Evolutionary conservation across 30 jellyfish, hydroid and myxozoan species (phyloP), one percentile per base, ranked within the genome.

Genomic region (Turritopsis dohrnii): DNA sequence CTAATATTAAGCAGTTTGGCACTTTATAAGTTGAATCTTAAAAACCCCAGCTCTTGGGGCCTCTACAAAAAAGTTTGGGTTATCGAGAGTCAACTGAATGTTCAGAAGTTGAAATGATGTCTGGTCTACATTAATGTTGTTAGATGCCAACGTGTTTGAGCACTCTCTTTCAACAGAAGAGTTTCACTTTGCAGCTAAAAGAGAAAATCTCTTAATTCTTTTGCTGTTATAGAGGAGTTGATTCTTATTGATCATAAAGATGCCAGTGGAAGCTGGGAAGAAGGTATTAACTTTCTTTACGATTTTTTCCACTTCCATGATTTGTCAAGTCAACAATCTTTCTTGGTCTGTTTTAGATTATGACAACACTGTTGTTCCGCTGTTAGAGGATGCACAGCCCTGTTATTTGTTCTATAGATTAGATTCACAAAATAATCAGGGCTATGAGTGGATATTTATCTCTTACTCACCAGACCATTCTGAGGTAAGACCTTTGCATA

Each of bases 391-490:
- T 53, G 89, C 89, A 60, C 94, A 94, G 75, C 99, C 99, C 66
- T 81, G 97, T 71, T 94, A 94, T 66, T 79, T 94, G 22, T 81
- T 94, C 52, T 94, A 82, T 81, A 53, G 96, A 72, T 79, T 94
- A 90, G 99, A 94, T 88, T 81, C 97, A 23, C 82, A 76, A 71
- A 94, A 94, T 81, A 84, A 86, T 75, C 96, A 83, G 71, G 99
- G 99, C 20, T 86, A 86, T 79, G 96, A 94, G 76, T 94, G 99
- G 99, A 85, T 94, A n/a, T 94, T 88, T 81, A 94, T 94, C 73
- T 89, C 99, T 8, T 94, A 85, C 82, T 94, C 99, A 21, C 99
- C 99, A 41, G 99, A 94, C 77, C 87, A 88, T 66, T 85, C 99
- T 8, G 72, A 79, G 89, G 99, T 94, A 79, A 24, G 90, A 20